These are phyloP conservation scores for Enoplosus armatus DNA, from an alignment of 2,797 vertebrate genomes.

Conservation along the genomic window DNA sequence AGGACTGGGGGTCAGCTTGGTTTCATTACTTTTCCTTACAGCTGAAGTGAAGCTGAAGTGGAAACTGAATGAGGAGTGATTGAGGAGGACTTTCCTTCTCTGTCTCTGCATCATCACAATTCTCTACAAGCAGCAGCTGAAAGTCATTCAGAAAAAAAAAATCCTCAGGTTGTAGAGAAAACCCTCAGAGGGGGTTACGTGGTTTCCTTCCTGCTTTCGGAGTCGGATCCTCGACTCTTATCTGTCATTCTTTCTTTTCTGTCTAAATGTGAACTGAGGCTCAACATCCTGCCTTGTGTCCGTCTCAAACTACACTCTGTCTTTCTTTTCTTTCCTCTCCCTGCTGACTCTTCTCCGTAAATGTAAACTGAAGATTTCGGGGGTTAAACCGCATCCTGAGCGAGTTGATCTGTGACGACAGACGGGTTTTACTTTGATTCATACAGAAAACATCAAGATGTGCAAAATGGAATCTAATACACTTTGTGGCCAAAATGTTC, in stretches of 20 bases:
- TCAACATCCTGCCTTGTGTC: conserved; percentile 24
- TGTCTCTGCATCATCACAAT: not conserved
- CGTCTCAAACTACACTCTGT: fast-evolving
- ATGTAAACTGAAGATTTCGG: conserved; percentile 23
- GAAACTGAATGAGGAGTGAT: conserved; percentile 8
- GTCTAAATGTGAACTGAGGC: conserved; percentile 34
- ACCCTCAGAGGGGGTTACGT: not conserved
- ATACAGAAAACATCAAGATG: not conserved
- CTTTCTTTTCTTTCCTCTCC: not conserved
- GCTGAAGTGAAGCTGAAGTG: not conserved
- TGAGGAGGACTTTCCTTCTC: conserved; percentile 11
- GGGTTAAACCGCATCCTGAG: conserved; percentile 44
- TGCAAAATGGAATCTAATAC: not conserved
- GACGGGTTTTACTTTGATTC: conserved; percentile 33
- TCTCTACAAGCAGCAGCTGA: not conserved
- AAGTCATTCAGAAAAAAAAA: conserved; percentile 2
- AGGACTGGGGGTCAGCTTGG: not conserved
- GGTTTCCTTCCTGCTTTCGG: conserved; percentile 24
- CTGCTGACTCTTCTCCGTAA: conserved; percentile 27
- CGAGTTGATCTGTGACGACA: not conserved
- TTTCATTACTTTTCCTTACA: not conserved
- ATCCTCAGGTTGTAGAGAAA: not conserved
- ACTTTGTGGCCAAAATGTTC: not conserved
- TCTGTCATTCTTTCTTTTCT: conserved; percentile 28
- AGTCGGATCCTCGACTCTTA: not conserved